Base-by-base conservation (phyloP, 2,797 vertebrate species). In the Arrhamphus sclerolepis region DNA sequence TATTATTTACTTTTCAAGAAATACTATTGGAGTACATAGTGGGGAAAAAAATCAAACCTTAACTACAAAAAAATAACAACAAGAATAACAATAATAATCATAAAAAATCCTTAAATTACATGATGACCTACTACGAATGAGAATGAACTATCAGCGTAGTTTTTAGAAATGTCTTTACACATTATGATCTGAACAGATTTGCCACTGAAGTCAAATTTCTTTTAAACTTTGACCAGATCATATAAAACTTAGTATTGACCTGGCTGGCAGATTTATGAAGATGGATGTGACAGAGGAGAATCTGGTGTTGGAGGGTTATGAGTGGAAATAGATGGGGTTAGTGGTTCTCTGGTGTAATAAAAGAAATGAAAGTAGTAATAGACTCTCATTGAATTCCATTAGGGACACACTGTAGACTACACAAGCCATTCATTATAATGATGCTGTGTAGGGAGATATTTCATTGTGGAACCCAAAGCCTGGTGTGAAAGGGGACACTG, bases 281-380 rank as follows among this genome's bases (percentile, higher is more conserved):
- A 92, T 81, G 75, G 85, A 92, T 91, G 81, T 73, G 79, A 75
- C 70, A 41, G 70, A 66, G 75, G 76, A 72, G 82, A 88, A 80
- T 80, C 82, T 61, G 63, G 70, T 73, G 75, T 87, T 77, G 82
- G 82, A 86, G 70, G 84, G 77, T 81, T 87, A 80, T 77, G 85
- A 86, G 82, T 75, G 77, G 87, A 88, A 89, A 89, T 87, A 82
- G 86, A 89, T 87, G 87, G 82, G 81, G 83, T 88, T 89, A 87
- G 81, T 50, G 18, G 75, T 77, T 85, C 89, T 89, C 78, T 51
- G 67, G 80, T 83, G 84, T 91, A 89, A 91, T 91, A 90, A 92
- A 90, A 91, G 78, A 90, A 91, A 91, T 91, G 86, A 89, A 89
- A 90, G 85, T 86, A 88, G 87, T 90, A 91, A 92, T 91, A 89